Evolutionary conservation across 2,888 invertebrate species (phyloP), one percentile per base, ranked within the genome.

Genomic region (Steinernema scapterisci): DNA sequence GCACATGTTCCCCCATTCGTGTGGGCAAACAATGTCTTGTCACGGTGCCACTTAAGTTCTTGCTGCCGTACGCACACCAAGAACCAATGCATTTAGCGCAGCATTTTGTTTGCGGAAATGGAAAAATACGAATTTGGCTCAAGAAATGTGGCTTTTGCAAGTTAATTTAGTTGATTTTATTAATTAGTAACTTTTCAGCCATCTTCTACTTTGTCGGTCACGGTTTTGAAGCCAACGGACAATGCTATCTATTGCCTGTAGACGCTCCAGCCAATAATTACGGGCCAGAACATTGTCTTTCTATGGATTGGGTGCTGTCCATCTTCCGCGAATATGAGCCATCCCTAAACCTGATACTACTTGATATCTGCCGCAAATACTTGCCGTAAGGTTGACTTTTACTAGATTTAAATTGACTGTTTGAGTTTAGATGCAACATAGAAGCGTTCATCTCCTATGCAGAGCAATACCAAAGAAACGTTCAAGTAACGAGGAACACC

Each of bases 121-220:
- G 11, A 2, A 21, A 11, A 21, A 52, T 23, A 23, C 23, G 7
- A 11, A 52, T 23, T 21, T 19, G 21, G 52, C 52, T 6, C 52
- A 19, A 52, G 7, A 52, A 52, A 48, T n/a, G n/a, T n/a, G n/a
- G n/a, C n/a, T n/a, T n/a, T n/a, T n/a, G n/a, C n/a, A n/a, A n/a
- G n/a, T n/a, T n/a, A n/a, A n/a, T n/a, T n/a, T n/a, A n/a, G n/a
- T n/a, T n/a, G n/a, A n/a, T n/a, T n/a, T n/a, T n/a, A n/a, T n/a
- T n/a, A n/a, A n/a, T n/a, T n/a, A n/a, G 38, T 9, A 38, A 6
- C 9, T 3, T 80, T 84, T 74, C 75, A 87, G 87, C 87, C 16
- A 83, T 88, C 13, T 86, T 88, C 77, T 89, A 89, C 79, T 89
- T 89, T 78, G 89, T 88, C 75, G 89, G 89, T 0, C 89, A 89